Evolutionary conservation across 2,113 vertebrate species (phyloP), one percentile per base, ranked within the genome.

Genomic region (Agapornis roseicollis): DNA sequence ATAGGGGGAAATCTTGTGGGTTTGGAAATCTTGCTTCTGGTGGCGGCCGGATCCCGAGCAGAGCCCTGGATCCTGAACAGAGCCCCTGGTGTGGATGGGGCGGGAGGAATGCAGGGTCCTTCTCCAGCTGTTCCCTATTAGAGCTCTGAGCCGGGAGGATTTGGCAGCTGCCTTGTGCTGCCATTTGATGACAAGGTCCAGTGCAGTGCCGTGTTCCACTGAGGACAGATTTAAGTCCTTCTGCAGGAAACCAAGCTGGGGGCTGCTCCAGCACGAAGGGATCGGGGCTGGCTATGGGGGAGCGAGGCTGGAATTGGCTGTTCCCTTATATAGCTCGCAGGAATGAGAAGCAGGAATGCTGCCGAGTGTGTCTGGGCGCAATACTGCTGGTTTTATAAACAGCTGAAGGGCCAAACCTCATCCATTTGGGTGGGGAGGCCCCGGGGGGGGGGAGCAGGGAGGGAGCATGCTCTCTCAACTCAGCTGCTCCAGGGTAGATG

Each of bases 81-180:
- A 98, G 96, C 96, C 97, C 95, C 97, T 96, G 94, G 97, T 98
- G 98, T 97, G 97, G 97, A 64, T 24, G 58, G 91, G 80, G 96
- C 86, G 95, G 80, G 94, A 97, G 97, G 97, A 98, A 98, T 95
- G 97, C 94, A 64, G 96, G 93, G 96, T 97, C 97, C 94, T 95
- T 87, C 95, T 97, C 97, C 98, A 98, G 98, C 97, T 98, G 98
- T 97, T 98, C 96, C 89, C 44, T 78, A 97, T 97, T 97, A 97
- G 96, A 94, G 97, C 96, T 41, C 58, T 49, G 92, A 95, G 97
- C 95, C 96, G 93, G 87, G 86, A 90, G 92, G 92, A 88, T 94
- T 96, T 97, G 94, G 96, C 97, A 97, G 95, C 97, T 97, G 96
- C 94, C 93, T 95, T 94, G 76, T 3, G 87, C 94, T 97, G 97